These are phyloP conservation scores for Acrobasis consociella DNA, from an alignment of 2,888 invertebrate species.

Conservation along the genomic window DNA sequence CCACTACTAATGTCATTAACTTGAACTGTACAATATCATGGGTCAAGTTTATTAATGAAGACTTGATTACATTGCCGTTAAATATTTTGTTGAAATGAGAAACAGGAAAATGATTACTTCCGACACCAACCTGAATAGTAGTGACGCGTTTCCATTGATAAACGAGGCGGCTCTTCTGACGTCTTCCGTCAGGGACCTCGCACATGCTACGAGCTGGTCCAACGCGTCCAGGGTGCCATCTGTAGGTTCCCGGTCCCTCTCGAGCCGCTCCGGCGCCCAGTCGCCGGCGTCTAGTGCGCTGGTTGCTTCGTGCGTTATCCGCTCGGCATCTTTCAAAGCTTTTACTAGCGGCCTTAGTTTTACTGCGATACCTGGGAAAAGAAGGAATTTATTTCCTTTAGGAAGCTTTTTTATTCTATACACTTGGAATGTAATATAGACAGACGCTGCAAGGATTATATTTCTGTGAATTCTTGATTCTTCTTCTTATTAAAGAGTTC, in stretches of 20 bases:
- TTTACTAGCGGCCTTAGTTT: constrained; percentile 91
- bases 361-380: constrained; percentile 80
- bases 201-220: constrained; percentile 94
- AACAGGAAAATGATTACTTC: not conserved
- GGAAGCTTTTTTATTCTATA: no score
- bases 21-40: no score
- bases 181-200: constrained; percentile 93
- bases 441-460: not conserved
- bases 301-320: constrained; percentile 89
- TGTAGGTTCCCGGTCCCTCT: constrained; percentile 74
- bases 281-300: constrained; percentile 88
- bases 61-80: no score
- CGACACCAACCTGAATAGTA: constrained; percentile 85
- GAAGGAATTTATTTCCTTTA: not conserved
- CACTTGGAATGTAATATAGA: not conserved
- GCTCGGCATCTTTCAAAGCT: constrained; percentile 90
- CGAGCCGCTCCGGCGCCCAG: constrained; percentile 89
- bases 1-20: no score
- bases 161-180: constrained; percentile 95
- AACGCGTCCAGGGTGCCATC: constrained; percentile 89
- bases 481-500: no score
- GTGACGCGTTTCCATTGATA: constrained; percentile 92
- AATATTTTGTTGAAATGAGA: not conserved
- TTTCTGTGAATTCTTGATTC: not conserved
- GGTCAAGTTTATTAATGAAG: no score